A percentile compares a stretch with the other conserved stretches of the same genome.
Conservation (phyloP, 2,113 vertebrate species). For the Serinus canaria region DNA sequence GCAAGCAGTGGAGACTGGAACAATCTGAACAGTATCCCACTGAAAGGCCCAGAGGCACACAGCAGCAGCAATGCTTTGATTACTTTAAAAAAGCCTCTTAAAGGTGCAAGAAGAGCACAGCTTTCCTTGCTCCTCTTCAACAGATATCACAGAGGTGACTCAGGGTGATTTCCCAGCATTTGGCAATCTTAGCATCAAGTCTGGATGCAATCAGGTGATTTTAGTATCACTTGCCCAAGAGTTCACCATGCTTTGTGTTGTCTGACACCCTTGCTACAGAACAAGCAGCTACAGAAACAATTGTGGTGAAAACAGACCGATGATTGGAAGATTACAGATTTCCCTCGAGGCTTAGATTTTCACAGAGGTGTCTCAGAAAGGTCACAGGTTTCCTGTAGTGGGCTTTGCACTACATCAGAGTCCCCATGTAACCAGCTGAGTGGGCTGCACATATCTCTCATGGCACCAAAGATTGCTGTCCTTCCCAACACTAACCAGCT, state of each 20-base stretch:
- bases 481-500: not conserved
- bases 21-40: not conserved
- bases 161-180: not conserved
- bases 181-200: not conserved
- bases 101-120: not conserved
- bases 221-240: not conserved
- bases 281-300: not conserved
- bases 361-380: not conserved
- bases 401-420: not conserved
- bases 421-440: not conserved
- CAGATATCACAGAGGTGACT: not conserved
- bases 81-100: not conserved
- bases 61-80: not conserved
- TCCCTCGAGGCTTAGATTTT: not conserved
- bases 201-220: not conserved
- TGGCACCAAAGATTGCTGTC: not conserved
- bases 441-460: not conserved
- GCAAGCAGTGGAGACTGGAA: not conserved
- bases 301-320: not conserved
- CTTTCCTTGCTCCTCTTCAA: not conserved
- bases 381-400: not conserved
- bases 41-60: not conserved
- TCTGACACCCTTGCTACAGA: not conserved
- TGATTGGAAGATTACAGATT: not conserved
- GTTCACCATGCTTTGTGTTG: not conserved